Base-by-base conservation (phyloP, 1,140 invertebrate genomes). In the Heterodera schachtii region DNA sequence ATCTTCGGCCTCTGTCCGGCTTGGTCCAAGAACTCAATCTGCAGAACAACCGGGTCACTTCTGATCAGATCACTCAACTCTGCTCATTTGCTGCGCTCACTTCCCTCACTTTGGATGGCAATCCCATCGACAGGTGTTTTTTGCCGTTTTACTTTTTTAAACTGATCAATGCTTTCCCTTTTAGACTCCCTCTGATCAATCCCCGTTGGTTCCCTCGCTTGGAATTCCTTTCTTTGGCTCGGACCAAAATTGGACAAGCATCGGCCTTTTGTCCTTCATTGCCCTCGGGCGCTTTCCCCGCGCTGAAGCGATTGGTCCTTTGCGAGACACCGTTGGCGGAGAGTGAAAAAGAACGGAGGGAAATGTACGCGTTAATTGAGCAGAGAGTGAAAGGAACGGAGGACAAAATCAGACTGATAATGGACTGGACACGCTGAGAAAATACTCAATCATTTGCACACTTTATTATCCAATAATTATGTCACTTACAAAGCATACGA, bases 91-190 rank as follows among this genome's bases (percentile, higher is more conserved):
- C 57, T 43, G 57, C 69, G 21, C 78, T 79, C 41, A 79, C 31
- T 16, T 16, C 13, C 16, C 67, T 79, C 43, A 79, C 66, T 81
- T n/a, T 79, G 66, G 76, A 79, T 52, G 78, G 75, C 13, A 79
- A 79, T 80, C 78, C 78, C 43, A 73, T 79, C 7, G 46, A 79
- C 3, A 8, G 78, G 78, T 79, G 41, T 16, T 5, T 43, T 6
- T 44, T 43, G 74, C 8, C 4, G 4, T 6, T 49, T 6, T 49
- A 49, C 47, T 49, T 49, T 49, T 6, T 49, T 6, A 70, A 5
- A 4, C 52, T 47, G 13, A 41, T 5, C 3, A 19, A 19, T 9
- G 41, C 75, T 73, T 21, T 70, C 64, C 21, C 6, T 81, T 79
- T 21, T 19, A 46, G 73, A n/a, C 67, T 60, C 16, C 46, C 73